A percentile compares a stretch with the other conserved stretches of the same genome.
Evolutionary conservation across 2,888 invertebrate genomes (phyloP).

Genomic region (Caenorhabditis parvicauda): DNA sequence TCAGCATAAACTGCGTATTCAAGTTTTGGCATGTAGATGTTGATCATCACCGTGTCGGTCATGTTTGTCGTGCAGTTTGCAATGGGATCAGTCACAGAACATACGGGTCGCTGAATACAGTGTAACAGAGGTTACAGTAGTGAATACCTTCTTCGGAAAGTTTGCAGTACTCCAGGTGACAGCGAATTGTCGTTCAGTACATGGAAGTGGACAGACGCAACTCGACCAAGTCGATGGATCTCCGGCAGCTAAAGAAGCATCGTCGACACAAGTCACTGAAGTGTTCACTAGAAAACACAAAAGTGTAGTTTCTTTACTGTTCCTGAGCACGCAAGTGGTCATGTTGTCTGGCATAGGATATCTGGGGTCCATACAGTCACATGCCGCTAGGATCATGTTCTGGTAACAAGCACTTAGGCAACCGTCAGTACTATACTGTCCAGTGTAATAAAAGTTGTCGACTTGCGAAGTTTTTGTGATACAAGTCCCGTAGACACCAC

Average conservation of each 20-base stretch:
- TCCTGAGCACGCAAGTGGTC: slow-evolving; percentile 23
- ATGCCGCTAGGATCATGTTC: slow-evolving; percentile 24
- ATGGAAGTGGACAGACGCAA: slow-evolving; percentile 43
- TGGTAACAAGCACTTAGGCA: slow-evolving; percentile 51
- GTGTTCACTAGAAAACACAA: too few relatives aligned
- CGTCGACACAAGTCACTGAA: slow-evolving; percentile 35
- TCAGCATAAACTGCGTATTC: slow-evolving; percentile 30
- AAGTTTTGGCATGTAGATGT: slow-evolving; percentile 26
- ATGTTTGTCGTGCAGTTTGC: slow-evolving; percentile 8
- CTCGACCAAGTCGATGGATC: slow-evolving; percentile 40
- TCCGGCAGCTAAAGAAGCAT: slow-evolving; percentile 25
- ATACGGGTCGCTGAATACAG: slow-evolving; percentile 25
- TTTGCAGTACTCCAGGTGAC: slow-evolving; percentile 29
- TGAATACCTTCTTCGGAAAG: slow-evolving; percentile 23
- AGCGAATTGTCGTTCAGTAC: slow-evolving; percentile 30
- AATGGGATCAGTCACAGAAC: slow-evolving; percentile 1
- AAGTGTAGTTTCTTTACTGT: too few relatives aligned
- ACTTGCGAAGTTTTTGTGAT: slow-evolving; percentile 35
- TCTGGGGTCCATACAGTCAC: slow-evolving; percentile 48
- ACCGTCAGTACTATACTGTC: slow-evolving; percentile 42
- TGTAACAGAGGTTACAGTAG: too few relatives aligned
- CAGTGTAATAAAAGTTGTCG: slow-evolving; percentile 38
- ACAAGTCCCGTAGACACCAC: slow-evolving; percentile 41
- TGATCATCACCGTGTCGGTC: slow-evolving; percentile 25
- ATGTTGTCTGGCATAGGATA: slow-evolving; percentile 28